A percentile compares a stretch with the other conserved stretches of the same genome.
phyloP scores from a whole-genome alignment of 2,888 invertebrate genomes.

The Petrolisthes manimaculis region DNA sequence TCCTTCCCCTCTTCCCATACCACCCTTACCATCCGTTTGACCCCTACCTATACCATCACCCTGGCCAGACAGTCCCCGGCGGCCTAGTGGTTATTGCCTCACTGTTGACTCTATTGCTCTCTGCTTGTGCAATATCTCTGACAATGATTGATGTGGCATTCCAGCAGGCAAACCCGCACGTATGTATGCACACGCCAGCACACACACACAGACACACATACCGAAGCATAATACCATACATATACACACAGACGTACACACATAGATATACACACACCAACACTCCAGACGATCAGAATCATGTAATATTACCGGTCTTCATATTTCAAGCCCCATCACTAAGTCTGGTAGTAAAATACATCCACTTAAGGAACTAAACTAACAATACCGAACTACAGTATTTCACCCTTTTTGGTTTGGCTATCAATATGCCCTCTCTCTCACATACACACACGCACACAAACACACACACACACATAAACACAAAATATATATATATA shows the following conservation, averaged over 20 bases:
- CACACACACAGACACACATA: conserved; percentile 3
- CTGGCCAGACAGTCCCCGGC: neutral
- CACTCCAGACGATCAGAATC: too few species aligned
- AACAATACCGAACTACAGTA: too few species aligned
- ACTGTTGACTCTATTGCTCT: neutral
- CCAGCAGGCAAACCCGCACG: neutral
- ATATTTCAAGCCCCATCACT: too few species aligned
- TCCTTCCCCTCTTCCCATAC: neutral
- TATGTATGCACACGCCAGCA: neutral
- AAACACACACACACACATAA: conserved; percentile 2
- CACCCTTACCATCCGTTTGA: neutral
- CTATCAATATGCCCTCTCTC: neutral
- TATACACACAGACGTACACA: neutral
- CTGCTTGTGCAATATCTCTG: conserved; percentile 1
- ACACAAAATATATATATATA: conserved; percentile 1
- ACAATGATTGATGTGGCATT: neutral
- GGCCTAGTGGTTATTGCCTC: neutral
- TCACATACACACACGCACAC: conserved; percentile 3
- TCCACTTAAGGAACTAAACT: too few species aligned
- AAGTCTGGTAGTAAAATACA: too few species aligned
- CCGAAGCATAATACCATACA: neutral
- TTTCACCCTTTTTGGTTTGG: too few species aligned
- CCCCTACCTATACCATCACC: neutral
- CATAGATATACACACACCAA: too few species aligned
- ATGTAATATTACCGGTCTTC: too few species aligned